Percentiles rank a stretch among this genome's conserved stretches.
These are phyloP conservation scores for Manis crassicaudata DNA, from an alignment of 2,797 vertebrate genomes.

Conservation along the genomic window DNA sequence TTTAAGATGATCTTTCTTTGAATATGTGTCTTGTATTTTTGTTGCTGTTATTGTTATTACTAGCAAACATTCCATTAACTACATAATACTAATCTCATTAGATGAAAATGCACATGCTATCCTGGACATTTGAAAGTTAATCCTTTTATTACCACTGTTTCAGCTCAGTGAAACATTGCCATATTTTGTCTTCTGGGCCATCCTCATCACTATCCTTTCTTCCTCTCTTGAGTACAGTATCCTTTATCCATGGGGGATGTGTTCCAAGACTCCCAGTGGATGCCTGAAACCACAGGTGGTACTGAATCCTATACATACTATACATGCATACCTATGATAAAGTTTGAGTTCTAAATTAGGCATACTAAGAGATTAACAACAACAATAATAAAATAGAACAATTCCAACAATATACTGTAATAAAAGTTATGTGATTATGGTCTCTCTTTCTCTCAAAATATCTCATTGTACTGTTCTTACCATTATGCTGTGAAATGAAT, in stretches of 20 bases:
- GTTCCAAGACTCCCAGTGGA: neutral
- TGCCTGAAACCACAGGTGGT: neutral
- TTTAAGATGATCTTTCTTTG: neutral
- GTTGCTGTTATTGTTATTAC: neutral
- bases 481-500: neutral
- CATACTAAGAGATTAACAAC: neutral
- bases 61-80: neutral
- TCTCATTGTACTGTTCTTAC: neutral
- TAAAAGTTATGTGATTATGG: neutral
- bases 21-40: neutral
- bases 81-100: neutral
- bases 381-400: neutral
- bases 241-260: neutral
- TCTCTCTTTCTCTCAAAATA: neutral
- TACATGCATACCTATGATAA: neutral
- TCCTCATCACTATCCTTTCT: neutral
- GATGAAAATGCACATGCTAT: neutral
- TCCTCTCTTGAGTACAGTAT: neutral
- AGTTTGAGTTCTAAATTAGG: neutral
- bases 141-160: neutral
- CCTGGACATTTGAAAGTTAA: neutral
- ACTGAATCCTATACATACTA: neutral
- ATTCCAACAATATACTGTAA: neutral
- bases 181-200: constrained; percentile 1
- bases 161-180: neutral